Percentiles rank a stretch among this genome's conserved stretches.
Conservation (phyloP, 2,797 vertebrate genomes). For the Clarias laeviceps region DNA sequence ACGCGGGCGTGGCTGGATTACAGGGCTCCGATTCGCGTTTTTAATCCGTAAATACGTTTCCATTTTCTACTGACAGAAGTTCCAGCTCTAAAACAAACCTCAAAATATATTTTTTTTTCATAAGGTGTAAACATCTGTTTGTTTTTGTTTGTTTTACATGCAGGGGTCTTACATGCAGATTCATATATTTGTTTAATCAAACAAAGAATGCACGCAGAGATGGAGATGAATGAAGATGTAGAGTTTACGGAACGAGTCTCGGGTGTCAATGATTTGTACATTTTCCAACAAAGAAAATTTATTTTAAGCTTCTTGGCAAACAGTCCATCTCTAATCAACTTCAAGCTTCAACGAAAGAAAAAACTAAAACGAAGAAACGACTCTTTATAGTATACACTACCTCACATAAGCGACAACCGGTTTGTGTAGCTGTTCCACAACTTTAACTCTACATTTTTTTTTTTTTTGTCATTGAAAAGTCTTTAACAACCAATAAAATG, state of each 20-base stretch:
- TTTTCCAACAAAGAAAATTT: background rate
- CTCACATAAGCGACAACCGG: background rate
- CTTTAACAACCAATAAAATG: background rate
- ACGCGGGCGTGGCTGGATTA: conserved; percentile 67
- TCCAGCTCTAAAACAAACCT: background rate
- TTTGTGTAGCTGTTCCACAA: background rate
- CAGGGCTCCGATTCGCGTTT: conserved; percentile 49
- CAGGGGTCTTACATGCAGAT: background rate
- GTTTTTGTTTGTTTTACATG: background rate
- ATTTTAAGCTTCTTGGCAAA: background rate
- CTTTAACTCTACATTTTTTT: background rate
- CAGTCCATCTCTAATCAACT: background rate
- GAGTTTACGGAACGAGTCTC: background rate
- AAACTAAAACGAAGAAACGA: background rate
- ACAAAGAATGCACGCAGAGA: background rate
- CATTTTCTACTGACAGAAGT: too few species aligned
- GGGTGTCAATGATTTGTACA: background rate
- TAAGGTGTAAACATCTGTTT: too few species aligned
- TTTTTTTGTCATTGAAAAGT: too few species aligned
- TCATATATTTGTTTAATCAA: background rate
- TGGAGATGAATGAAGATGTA: background rate
- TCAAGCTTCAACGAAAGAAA: background rate
- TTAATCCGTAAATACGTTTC: background rate
- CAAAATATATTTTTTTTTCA: too few species aligned
- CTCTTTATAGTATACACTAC: background rate